phyloP scores from a whole-genome alignment of 2,888 invertebrate genomes.

The Apeira syringaria region DNA sequence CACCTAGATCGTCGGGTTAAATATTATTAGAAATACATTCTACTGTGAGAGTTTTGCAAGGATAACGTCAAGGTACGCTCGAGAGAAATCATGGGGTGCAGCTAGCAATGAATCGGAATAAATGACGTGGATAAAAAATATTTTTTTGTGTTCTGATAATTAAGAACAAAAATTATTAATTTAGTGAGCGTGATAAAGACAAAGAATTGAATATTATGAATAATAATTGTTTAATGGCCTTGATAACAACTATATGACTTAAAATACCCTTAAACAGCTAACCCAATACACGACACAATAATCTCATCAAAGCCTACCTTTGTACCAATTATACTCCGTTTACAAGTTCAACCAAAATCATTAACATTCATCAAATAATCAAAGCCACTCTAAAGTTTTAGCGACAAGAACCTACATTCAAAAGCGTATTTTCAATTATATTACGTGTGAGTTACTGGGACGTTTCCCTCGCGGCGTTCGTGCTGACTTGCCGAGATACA shows the following conservation, averaged over 20 bases:
- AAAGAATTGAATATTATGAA: no score
- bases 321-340: conserved; percentile 1
- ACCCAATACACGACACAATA: neutral
- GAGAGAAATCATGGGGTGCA: no score
- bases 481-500: conserved; percentile 30
- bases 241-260: neutral
- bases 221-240: no score
- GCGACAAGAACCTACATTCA: conserved; percentile 50
- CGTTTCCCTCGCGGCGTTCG: conserved; percentile 44
- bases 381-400: conserved; percentile 21
- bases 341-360: conserved; percentile 1
- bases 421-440: conserved; percentile 66
- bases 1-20: no score
- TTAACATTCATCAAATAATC: conserved; percentile 17
- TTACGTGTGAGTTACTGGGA: conserved; percentile 46
- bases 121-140: no score
- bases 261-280: neutral
- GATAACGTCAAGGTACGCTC: no score
- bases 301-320: neutral
- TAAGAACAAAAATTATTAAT: no score
- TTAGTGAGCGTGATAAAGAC: no score
- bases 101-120: no score
- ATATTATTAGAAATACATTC: no score
- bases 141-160: no score
- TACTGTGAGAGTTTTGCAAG: no score